Evolutionary conservation across 2,797 vertebrate species (phyloP).

Genomic region (Pipistrellus pygmaeus): DNA sequence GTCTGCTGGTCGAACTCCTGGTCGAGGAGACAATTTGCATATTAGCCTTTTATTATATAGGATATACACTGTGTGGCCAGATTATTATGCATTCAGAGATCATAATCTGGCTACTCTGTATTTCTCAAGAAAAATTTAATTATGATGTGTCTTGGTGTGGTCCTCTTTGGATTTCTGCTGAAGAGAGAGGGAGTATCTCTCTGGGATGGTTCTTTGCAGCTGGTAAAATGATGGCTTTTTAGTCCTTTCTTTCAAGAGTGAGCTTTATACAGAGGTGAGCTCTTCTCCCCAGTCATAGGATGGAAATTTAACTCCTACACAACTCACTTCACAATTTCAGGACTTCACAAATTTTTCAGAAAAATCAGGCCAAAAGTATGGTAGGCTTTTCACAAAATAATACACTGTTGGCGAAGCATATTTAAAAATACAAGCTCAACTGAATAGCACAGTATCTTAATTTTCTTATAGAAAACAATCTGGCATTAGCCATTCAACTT

Average conservation of each 20-base stretch:
- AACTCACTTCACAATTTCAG: background rate
- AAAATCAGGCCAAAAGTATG: background rate
- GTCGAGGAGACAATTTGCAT: no score
- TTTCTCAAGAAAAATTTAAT: background rate
- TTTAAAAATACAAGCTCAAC: constrained; percentile 40
- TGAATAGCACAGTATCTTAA: constrained; percentile 29
- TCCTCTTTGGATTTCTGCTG: background rate
- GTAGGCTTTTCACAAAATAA: constrained; percentile 30
- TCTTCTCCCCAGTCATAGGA: background rate
- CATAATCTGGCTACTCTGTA: no score
- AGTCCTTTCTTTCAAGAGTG: background rate
- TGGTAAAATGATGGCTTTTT: constrained; percentile 1
- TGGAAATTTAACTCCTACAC: constrained; percentile 1
- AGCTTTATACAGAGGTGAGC: background rate
- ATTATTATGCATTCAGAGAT: no score
- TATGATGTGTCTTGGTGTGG: no score
- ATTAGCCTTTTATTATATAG: no score
- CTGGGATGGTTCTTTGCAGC: background rate
- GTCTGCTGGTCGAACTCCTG: no score
- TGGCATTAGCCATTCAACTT: no score
- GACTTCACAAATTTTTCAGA: constrained; percentile 3
- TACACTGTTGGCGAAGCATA: background rate
- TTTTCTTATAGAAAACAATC: constrained; percentile 50
- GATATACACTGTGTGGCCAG: no score
- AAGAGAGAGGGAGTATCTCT: background rate